Conservation (phyloP, 2,888 invertebrate genomes). For the Patella caerulea region DNA sequence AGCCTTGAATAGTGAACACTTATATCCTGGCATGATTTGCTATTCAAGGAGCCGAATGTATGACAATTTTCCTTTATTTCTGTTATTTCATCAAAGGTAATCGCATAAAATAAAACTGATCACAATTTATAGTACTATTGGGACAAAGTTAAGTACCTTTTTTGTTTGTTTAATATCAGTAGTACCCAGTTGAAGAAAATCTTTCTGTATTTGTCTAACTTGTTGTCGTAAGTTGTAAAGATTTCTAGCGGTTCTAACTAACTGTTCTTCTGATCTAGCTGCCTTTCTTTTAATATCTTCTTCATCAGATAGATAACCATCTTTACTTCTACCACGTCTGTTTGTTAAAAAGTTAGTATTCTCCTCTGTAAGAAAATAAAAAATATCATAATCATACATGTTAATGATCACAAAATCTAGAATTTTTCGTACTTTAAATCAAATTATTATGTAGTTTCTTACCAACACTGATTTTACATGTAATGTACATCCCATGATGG, state of each 20-base stretch:
- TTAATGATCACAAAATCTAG: not conserved
- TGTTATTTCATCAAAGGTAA: too few species aligned
- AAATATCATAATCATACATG: slow-evolving; percentile 16
- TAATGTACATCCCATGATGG: not conserved
- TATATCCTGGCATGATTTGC: too few species aligned
- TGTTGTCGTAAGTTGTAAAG: slow-evolving; percentile 63
- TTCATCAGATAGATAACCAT: slow-evolving; percentile 53
- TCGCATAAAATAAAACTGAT: too few species aligned
- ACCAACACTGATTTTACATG: not conserved
- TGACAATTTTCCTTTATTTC: too few species aligned
- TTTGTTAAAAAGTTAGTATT: slow-evolving; percentile 42
- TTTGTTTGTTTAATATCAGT: slow-evolving; percentile 46
- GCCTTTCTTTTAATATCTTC: slow-evolving; percentile 53
- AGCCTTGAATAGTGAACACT: too few species aligned
- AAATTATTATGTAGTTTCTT: slow-evolving; percentile 8
- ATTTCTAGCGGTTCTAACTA: slow-evolving; percentile 55
- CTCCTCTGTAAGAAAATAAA: slow-evolving; percentile 37
- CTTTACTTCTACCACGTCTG: slow-evolving; percentile 42
- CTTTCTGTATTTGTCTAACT: slow-evolving; percentile 58
- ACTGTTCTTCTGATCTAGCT: slow-evolving; percentile 55
- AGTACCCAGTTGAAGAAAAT: slow-evolving; percentile 41
- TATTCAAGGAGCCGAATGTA: too few species aligned
- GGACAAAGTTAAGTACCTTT: slow-evolving; percentile 44
- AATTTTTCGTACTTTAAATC: not conserved
- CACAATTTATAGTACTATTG: too few species aligned